Evolutionary conservation across 2,113 vertebrate species (phyloP).

Genomic region (Tricholaema leucomelas): DNA sequence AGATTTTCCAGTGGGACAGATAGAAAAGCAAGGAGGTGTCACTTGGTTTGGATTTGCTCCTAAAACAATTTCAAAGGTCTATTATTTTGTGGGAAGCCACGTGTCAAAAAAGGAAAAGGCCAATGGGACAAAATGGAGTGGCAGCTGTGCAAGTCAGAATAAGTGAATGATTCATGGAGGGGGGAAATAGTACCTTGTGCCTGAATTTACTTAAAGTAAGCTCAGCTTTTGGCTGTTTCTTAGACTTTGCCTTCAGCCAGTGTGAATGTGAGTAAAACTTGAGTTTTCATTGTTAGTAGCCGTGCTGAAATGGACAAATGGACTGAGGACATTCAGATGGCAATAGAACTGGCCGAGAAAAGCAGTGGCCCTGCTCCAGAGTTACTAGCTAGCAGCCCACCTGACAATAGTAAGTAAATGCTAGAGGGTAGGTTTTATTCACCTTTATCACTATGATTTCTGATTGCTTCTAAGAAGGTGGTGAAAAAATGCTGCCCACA

Average conservation of each 20-base stretch:
- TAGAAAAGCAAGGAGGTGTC: neutral
- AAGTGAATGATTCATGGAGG: neutral
- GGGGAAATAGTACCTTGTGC: neutral
- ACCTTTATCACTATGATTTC: neutral
- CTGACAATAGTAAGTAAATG: conserved; percentile 88
- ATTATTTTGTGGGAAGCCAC: neutral
- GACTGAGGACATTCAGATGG: conserved; percentile 93
- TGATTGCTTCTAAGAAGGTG: neutral
- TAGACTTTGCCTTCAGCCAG: neutral
- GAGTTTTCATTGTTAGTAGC: conserved; percentile 73
- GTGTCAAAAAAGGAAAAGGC: neutral
- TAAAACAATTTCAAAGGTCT: neutral
- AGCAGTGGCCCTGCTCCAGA: conserved; percentile 83
- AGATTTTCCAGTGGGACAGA: neutral
- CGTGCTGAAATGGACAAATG: conserved; percentile 92
- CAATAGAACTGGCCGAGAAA: conserved; percentile 87
- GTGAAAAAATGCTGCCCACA: neutral
- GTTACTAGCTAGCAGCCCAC: conserved; percentile 81
- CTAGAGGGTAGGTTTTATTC: neutral
- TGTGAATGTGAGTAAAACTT: neutral
- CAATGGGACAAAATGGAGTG: neutral
- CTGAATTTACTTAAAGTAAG: neutral
- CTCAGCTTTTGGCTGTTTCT: neutral
- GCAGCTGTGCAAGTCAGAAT: neutral
- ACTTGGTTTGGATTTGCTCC: neutral